Evolutionary conservation across 2,888 invertebrate genomes (phyloP), one percentile per base, ranked within the genome.

Genomic region (Epirrita christyi): DNA sequence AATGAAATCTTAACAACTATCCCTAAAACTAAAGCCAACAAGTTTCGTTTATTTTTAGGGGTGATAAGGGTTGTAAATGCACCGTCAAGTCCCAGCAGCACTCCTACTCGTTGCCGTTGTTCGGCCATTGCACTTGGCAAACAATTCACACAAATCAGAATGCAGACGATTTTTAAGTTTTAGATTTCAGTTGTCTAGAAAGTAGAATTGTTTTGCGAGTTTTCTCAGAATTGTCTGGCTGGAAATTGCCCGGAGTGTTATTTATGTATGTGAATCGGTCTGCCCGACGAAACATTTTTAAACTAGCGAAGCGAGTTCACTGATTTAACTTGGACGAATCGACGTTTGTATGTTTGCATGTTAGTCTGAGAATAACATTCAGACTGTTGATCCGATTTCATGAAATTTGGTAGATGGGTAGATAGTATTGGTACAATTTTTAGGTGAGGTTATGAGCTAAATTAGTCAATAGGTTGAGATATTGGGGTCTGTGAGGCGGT

Each of bases 61-160:
- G 21, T 38, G 28, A 54, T 41, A 47, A 41, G 34, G 34, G 13
- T 14, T 15, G 13, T 14, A 27, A 46, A 38, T 49, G 44, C 43
- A 38, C 44, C 56, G 54, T 56, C 55, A 55, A 61, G 45, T 45
- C 4, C 21, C 59, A 46, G 52, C 36, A 48, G 63, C 60, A 49
- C 55, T 62, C 51, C 44, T 21, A 34, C 15, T n/a, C 6, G 48
- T 44, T 46, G 42, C 51, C 54, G 51, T 61, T 59, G 46, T 50
- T 55, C 59, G 68, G 56, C 27, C 64, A 56, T 71, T 69, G 65
- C 64, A 61, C 67, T 55, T 51, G 28, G 47, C 45, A 64, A 62
- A 60, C 55, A 36, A 0, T 36, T 36, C 36, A 36, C 36, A 36
- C 6, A 36, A 32, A 10, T 32, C 10, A 9, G 2, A 32, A 10